A percentile compares a stretch with the other conserved stretches of the same genome.
Evolutionary conservation across 2,797 vertebrate genomes (phyloP).

Genomic region (Etheostoma nigrum): DNA sequence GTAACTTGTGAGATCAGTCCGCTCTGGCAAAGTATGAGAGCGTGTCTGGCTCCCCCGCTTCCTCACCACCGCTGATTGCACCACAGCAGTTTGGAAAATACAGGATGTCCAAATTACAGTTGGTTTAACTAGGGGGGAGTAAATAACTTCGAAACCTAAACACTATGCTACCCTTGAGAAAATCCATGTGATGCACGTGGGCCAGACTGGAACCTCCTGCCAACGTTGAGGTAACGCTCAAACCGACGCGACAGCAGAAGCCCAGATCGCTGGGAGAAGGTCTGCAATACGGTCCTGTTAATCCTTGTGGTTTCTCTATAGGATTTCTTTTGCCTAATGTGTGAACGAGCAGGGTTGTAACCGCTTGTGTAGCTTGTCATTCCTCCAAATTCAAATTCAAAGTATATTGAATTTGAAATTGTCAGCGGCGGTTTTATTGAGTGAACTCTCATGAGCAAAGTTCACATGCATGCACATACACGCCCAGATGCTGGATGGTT

Average conservation of each 20-base stretch:
- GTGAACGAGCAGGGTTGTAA: slow-evolving; percentile 51
- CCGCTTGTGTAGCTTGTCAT: slow-evolving; percentile 16
- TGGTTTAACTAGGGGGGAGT: slow-evolving; percentile 57
- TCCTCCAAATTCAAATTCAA: slow-evolving; percentile 16
- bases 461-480: background rate
- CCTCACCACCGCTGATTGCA: slow-evolving; percentile 62
- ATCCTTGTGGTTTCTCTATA: slow-evolving; percentile 38
- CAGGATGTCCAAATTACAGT: slow-evolving; percentile 77
- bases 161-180: slow-evolving; percentile 30
- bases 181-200: slow-evolving; percentile 27
- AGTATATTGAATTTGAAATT: slow-evolving; percentile 43
- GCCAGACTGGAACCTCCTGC: slow-evolving; percentile 28
- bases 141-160: slow-evolving; percentile 54
- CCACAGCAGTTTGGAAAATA: slow-evolving; percentile 76
- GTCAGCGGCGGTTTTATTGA: slow-evolving; percentile 51
- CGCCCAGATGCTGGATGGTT: slow-evolving; percentile 22
- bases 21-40: slow-evolving; percentile 51
- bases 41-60: slow-evolving; percentile 66
- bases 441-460: slow-evolving; percentile 29
- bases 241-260: slow-evolving; percentile 14
- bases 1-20: background rate
- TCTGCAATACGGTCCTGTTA: slow-evolving; percentile 35
- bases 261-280: slow-evolving; percentile 10
- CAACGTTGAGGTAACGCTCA: slow-evolving; percentile 17
- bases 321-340: slow-evolving; percentile 55